Conservation (phyloP, 1,140 invertebrate genomes). For the Hycleus cichorii region DNA sequence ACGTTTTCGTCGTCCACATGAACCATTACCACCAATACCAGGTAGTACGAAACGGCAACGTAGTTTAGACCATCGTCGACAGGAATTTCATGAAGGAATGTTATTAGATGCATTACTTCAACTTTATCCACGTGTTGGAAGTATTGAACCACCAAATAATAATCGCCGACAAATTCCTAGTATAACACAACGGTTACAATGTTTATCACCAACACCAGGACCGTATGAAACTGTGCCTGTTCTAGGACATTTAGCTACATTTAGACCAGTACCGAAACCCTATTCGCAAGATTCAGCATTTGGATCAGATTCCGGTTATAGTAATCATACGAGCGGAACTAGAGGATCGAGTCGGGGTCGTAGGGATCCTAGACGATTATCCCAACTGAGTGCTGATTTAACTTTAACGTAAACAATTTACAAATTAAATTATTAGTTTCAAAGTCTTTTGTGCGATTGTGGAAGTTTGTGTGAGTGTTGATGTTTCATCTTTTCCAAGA, state of each 20-base stretch:
- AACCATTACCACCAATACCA: slow-evolving; percentile 40
- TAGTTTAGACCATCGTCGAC: slow-evolving; percentile 50
- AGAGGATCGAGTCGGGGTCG: slow-evolving; percentile 37
- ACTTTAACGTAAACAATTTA: slow-evolving; percentile 30
- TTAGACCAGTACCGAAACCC: slow-evolving; percentile 38
- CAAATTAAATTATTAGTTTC: too few relatives aligned
- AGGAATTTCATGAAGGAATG: slow-evolving; percentile 59
- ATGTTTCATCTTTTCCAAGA: not conserved
- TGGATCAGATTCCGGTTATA: slow-evolving; percentile 61
- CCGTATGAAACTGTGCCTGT: slow-evolving; percentile 53
- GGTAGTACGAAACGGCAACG: slow-evolving; percentile 45
- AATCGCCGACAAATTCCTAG: slow-evolving; percentile 34
- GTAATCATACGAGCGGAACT: slow-evolving; percentile 52
- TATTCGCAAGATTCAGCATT: slow-evolving; percentile 50
- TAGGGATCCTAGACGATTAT: slow-evolving; percentile 35
- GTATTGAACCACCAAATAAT: slow-evolving; percentile 35
- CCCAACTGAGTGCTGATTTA: slow-evolving; percentile 39
- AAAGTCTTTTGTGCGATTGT: not conserved
- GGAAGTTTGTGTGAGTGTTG: not conserved
- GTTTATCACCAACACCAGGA: slow-evolving; percentile 44
- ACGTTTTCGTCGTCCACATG: slow-evolving; percentile 35
- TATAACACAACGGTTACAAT: slow-evolving; percentile 46
- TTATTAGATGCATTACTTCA: slow-evolving; percentile 56
- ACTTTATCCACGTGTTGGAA: slow-evolving; percentile 52
- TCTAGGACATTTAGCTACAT: slow-evolving; percentile 43